Conservation (phyloP, 2,888 invertebrate genomes). For the Agrochola macilenta region DNA sequence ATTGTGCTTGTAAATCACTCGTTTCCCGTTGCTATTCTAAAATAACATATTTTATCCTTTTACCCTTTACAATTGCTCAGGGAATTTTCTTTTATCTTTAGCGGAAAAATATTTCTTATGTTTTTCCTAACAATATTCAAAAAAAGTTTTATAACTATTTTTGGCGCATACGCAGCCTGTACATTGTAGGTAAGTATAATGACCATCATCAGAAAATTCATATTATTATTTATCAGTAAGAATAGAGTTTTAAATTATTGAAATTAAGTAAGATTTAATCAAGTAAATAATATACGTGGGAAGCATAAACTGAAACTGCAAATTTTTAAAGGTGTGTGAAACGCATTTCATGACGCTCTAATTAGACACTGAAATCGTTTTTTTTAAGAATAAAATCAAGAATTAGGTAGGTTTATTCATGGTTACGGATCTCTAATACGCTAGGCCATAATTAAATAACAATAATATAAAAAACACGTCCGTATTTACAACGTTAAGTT, state of each 20-base stretch:
- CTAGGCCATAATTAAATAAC: slow-evolving; percentile 49
- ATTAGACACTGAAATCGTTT: too few species aligned
- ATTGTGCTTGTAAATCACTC: slow-evolving; percentile 41
- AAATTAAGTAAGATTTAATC: not conserved
- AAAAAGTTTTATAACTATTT: not conserved
- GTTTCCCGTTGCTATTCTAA: slow-evolving; percentile 31
- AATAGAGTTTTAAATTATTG: not conserved
- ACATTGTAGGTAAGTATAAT: not conserved
- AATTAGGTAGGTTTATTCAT: not conserved
- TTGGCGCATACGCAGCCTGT: not conserved
- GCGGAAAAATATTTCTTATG: not conserved
- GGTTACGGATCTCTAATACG: slow-evolving; percentile 62
- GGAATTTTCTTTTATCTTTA: slow-evolving; percentile 26
- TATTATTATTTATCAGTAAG: not conserved
- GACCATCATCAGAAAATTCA: not conserved
- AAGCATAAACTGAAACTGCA: too few species aligned
- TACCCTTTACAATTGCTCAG: not conserved
- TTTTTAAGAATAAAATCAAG: not conserved
- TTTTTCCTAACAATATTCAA: not conserved
- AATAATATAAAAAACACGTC: slow-evolving; percentile 56
- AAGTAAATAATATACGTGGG: not conserved
- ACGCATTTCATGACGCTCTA: not conserved
- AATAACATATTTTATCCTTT: slow-evolving; percentile 35
- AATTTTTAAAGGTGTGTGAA: not conserved
- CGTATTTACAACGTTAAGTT: slow-evolving; percentile 60